Evolutionary conservation across 1,140 invertebrate genomes (phyloP), one percentile per base, ranked within the genome.

Genomic region (Drosophila eugracilis): DNA sequence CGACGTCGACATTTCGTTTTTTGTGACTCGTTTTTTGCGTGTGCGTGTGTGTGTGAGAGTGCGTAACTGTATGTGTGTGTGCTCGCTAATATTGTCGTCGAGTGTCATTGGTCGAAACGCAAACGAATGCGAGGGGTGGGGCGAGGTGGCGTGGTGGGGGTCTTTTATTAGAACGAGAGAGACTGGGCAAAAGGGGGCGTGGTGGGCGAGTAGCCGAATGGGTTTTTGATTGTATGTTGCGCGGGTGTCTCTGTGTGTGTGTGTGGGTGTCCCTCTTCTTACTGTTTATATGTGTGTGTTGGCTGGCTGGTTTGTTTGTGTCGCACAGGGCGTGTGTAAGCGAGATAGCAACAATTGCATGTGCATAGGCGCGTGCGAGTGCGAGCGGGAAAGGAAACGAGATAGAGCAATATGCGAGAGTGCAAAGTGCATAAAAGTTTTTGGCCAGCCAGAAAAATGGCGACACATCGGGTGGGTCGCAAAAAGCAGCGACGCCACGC

Each of bases 31-130:
- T 72, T 78, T 81, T 77, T 66, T 84, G 62, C 53, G 42, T 67
- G 28, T 55, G 53, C 59, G 48, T 28, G 39, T 63, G 36, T 24
- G 42, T 53, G 21, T 45, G 30, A 32, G 37, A 54, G 41, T 49
- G 59, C 60, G 34, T 17, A 6, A 44, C 17, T 57, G 39, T 57
- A 39, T 71, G 49, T 70, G 50, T 71, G 74, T 53, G 65, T 60
- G 71, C 76, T 67, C 78, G 78, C 85, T 67, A 85, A 91, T 91
- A 89, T 89, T 91, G 90, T 91, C 90, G 90, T 91, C 73, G 86
- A 89, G 90, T 91, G 90, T 91, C 90, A 91, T 91, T 91, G 90
- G 90, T 85, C 89, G 88, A 89, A 77, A 60, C 39, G 57, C 71
- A 58, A 47, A 55, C 58, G 72, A 53, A 53, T 55, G 52, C 65